Evolutionary conservation across 2,888 invertebrate genomes (phyloP), one percentile per base, ranked within the genome.

Genomic region (Pardosa pseudoannulata): DNA sequence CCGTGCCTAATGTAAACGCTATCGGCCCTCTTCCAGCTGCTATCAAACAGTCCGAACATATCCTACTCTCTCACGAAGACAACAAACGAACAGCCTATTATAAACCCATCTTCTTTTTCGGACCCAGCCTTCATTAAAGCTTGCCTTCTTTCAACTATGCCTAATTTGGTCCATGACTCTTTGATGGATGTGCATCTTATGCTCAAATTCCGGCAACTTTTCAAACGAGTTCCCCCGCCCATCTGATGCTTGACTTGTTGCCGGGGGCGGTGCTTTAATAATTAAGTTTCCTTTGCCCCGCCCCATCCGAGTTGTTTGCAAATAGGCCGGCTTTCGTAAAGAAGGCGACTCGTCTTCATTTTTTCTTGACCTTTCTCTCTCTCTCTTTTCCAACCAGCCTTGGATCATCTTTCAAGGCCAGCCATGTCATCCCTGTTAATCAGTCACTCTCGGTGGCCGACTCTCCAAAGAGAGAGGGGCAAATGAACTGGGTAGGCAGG

Each of bases 271-370:
- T 46, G 70, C 79, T 74, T 65, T 82, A 82, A 86, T 86, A 86
- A 86, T 83, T 83, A 83, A 83, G 85, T 79, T 73, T 74, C 46
- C 27, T 56, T 75, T 27, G 70, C 41, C 32, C 79, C 85, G 79
- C 85, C 85, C 74, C 72, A 73, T 64, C 62, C 16, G 70, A 86
- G 79, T 86, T 86, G 85, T 86, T 79, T 86, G 85, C 79, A 86
- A 86, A 86, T 83, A 83, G 76, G 73, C 56, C 83, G 73, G 83
- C 78, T 46, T 67, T 78, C 78, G 78, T 65, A 81, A 73, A n/a
- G n/a, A 71, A 67, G 39, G 71, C 19, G 71, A 41, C 41, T 65
- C 19, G 32, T 19, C 70, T 64, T 80, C 73, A 50, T 74, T 68
- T 74, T 73, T 32, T 41, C 27, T 56, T 31, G 31, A 32, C 73